A percentile compares a stretch with the other conserved stretches of the same genome.
Conservation (phyloP, 2,888 invertebrate genomes). For the Phyto melanocephala region DNA sequence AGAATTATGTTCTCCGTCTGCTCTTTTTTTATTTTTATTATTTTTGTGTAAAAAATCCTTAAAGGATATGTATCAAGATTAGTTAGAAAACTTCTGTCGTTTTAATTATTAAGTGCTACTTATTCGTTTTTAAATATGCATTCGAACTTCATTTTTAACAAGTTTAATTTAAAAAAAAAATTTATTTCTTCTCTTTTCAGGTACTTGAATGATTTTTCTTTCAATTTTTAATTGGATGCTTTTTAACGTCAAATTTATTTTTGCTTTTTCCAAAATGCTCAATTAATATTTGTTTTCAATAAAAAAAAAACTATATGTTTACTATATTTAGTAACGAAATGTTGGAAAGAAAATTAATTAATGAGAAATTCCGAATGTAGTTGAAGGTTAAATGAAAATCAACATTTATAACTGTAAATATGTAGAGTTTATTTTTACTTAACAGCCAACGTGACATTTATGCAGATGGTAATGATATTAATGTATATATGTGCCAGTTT, state of each 20-base stretch:
- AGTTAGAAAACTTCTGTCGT: neutral
- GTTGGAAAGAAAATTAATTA: neutral
- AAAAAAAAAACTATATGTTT: neutral
- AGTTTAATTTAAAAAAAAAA: neutral
- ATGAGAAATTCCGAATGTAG: neutral
- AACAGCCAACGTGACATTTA: neutral
- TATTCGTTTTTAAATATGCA: neutral
- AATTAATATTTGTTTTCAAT: conserved; percentile 42
- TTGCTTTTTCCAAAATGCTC: conserved; percentile 14
- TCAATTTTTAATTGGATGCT: conserved; percentile 48
- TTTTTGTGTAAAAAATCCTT: conserved; percentile 36
- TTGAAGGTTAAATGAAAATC: conserved; percentile 2
- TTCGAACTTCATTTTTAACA: conserved; percentile 13
- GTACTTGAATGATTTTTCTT: conserved; percentile 13
- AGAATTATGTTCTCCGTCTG: conserved; percentile 29
- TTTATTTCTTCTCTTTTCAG: conserved; percentile 17
- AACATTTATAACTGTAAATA: neutral
- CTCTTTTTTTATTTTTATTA: too few relatives aligned
- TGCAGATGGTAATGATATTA: too few relatives aligned
- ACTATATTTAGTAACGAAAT: neutral
- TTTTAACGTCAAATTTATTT: too few relatives aligned
- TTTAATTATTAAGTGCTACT: neutral
- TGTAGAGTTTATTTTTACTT: neutral
- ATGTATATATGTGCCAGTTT: too few relatives aligned
- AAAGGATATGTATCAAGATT: conserved; percentile 22